phyloP scores from a whole-genome alignment of 1,140 invertebrate genomes.

The Ganaspis sp. region DNA sequence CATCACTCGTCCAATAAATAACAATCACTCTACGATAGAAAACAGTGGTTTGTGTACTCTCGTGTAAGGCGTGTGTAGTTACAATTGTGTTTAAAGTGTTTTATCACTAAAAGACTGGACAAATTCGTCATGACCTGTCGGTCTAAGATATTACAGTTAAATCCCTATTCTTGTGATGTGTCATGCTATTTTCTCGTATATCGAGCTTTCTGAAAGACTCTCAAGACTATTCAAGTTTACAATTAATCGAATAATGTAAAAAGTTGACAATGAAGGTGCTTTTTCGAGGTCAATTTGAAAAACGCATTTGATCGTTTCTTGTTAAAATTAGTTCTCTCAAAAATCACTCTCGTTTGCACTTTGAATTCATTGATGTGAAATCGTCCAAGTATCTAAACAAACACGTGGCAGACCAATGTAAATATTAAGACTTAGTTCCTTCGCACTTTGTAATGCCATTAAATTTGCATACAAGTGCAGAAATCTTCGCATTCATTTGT shows the following conservation, averaged over 20 bases:
- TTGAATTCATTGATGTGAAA: conserved; percentile 5
- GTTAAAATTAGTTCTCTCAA: conserved; percentile 24
- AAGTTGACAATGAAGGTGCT: not conserved
- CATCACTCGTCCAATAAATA: conserved; percentile 51
- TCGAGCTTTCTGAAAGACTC: conserved; percentile 4
- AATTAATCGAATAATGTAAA: conserved; percentile 7
- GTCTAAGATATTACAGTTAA: conserved; percentile 12
- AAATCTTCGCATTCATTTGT: conserved; percentile 54
- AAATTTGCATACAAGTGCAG: conserved; percentile 33
- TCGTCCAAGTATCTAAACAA: conserved; percentile 4
- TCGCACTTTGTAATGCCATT: conserved; percentile 20
- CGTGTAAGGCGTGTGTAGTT: conserved; percentile 32
- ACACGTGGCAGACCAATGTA: conserved; percentile 13
- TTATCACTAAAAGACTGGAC: conserved; percentile 15
- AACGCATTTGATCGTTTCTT: conserved; percentile 20
- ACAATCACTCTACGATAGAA: conserved; percentile 39
- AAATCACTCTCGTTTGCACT: not conserved
- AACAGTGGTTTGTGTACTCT: conserved; percentile 36
- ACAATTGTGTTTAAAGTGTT: not conserved
- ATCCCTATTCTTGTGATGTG: conserved; percentile 25
- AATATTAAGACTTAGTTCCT: conserved; percentile 25
- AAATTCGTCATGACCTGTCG: not conserved
- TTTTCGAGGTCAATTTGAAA: not conserved
- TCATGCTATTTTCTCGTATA: not conserved
- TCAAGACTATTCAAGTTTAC: not conserved